These are phyloP conservation scores for Spialia ferax DNA, from an alignment of 2,888 invertebrate species.

Conservation along the genomic window DNA sequence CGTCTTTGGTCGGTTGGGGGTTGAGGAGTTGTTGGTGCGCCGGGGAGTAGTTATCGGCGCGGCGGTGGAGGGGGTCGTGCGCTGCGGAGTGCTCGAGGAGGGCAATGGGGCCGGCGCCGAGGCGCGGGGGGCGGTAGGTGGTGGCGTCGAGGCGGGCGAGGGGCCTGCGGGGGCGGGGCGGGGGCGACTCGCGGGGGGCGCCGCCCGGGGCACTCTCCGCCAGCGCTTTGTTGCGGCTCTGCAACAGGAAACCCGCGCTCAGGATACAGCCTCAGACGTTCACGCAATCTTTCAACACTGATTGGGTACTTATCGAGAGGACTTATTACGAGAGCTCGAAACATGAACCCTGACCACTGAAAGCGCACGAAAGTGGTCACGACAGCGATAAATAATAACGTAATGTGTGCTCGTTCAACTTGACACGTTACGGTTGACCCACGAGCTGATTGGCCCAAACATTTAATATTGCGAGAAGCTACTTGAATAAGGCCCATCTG, in stretches of 20 bases:
- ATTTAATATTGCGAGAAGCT: conserved; percentile 8
- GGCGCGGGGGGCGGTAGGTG: conserved; percentile 69
- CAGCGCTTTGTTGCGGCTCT: conserved; percentile 83
- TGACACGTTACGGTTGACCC: conserved; percentile 24
- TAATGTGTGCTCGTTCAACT: conserved; percentile 31
- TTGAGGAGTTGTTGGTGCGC: conserved; percentile 58
- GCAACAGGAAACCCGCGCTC: conserved; percentile 81
- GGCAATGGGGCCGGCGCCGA: conserved; percentile 63
- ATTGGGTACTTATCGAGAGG: conserved; percentile 20
- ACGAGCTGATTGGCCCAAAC: conserved; percentile 22
- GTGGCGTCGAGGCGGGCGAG: conserved; percentile 67
- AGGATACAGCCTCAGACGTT: conserved; percentile 48
- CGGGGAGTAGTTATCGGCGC: conserved; percentile 65
- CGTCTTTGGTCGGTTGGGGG: conserved; percentile 32
- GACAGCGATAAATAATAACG: conserved; percentile 23
- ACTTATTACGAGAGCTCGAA: background rate
- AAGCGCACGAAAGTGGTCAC: conserved; percentile 27
- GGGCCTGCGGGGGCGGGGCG: conserved; percentile 52
- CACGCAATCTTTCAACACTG: conserved; percentile 17
- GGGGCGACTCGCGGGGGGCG: conserved; percentile 44
- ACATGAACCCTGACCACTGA: background rate
- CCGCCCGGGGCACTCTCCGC: conserved; percentile 53
- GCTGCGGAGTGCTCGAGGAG: conserved; percentile 48
- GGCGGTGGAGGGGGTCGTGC: conserved; percentile 62
- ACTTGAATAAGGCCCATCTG: conserved; percentile 22